Conservation (phyloP, 1,140 invertebrate species). For the Caerostris extrusa region DNA sequence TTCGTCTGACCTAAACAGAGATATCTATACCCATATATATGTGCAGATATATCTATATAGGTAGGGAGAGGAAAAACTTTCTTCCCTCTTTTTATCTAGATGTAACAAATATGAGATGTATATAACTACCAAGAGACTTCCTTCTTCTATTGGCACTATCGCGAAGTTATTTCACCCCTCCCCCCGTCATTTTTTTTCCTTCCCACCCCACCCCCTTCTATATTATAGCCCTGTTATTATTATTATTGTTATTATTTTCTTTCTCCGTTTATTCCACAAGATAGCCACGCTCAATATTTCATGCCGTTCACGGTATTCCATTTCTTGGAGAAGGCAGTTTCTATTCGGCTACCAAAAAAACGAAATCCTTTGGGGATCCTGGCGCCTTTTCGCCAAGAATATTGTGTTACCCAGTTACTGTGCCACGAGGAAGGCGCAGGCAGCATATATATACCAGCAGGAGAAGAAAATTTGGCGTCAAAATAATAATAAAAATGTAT, state of each 20-base stretch:
- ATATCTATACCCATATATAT: conserved; percentile 6
- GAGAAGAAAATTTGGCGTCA: conserved; percentile 45
- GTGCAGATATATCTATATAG: background rate
- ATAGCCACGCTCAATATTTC: conserved; percentile 76
- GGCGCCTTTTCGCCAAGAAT: conserved; percentile 62
- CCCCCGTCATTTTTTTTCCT: background rate
- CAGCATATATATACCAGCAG: background rate
- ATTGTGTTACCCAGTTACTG: conserved; percentile 70
- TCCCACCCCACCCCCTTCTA: background rate
- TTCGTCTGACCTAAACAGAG: conserved; percentile 74
- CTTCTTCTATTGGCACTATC: conserved; percentile 31
- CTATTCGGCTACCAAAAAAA: conserved; percentile 57
- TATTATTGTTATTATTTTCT: conserved; percentile 69
- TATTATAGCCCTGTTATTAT: conserved; percentile 74
- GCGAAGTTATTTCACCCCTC: conserved; percentile 62
- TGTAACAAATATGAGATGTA: conserved; percentile 70
- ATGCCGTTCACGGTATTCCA: conserved; percentile 75
- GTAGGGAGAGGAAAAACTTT: background rate
- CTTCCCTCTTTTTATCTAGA: conserved; percentile 59
- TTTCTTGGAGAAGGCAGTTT: conserved; percentile 68
- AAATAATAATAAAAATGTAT: conserved; percentile 53
- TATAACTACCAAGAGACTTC: conserved; percentile 74
- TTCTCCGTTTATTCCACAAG: conserved; percentile 56
- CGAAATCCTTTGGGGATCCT: conserved; percentile 46
- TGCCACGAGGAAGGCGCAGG: background rate